These are phyloP conservation scores for Schizothorax lantsangensis DNA, from an alignment of 2,797 vertebrate genomes.

Conservation along the genomic window DNA sequence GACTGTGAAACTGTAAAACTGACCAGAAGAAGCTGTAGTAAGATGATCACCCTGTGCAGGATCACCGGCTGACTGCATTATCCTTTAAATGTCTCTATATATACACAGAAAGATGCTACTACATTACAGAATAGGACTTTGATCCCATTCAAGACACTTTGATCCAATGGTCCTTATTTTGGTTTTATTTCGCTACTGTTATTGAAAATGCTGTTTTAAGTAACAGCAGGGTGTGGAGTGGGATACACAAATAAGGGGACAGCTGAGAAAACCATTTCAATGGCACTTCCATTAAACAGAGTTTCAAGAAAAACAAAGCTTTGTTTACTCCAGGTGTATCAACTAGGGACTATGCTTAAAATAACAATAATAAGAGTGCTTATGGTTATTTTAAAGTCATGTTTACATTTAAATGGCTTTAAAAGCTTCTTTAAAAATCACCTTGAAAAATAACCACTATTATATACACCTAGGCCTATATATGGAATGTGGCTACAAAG, in stretches of 20 bases:
- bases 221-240: constrained; percentile 52
- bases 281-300: constrained; percentile 2
- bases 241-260: constrained; percentile 27
- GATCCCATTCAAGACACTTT: not conserved
- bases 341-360: constrained; percentile 6
- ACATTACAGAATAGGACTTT: constrained; percentile 21
- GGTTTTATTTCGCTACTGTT: constrained; percentile 19
- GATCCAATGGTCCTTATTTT: not conserved
- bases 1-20: not conserved
- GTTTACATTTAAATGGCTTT: constrained; percentile 20
- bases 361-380: not conserved
- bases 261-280: constrained; percentile 26
- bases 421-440: not conserved
- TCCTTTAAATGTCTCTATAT: not conserved
- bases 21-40: not conserved
- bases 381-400: not conserved
- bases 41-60: not conserved
- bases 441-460: not conserved
- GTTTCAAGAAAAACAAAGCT: constrained; percentile 7
- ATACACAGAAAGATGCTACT: not conserved
- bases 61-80: not conserved
- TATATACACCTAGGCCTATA: not conserved
- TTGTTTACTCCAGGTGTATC: constrained; percentile 13
- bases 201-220: constrained; percentile 50
- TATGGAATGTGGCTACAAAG: not conserved